These are phyloP conservation scores for Naso thynnoides DNA, from an alignment of 2,797 vertebrate genomes.

Conservation along the genomic window DNA sequence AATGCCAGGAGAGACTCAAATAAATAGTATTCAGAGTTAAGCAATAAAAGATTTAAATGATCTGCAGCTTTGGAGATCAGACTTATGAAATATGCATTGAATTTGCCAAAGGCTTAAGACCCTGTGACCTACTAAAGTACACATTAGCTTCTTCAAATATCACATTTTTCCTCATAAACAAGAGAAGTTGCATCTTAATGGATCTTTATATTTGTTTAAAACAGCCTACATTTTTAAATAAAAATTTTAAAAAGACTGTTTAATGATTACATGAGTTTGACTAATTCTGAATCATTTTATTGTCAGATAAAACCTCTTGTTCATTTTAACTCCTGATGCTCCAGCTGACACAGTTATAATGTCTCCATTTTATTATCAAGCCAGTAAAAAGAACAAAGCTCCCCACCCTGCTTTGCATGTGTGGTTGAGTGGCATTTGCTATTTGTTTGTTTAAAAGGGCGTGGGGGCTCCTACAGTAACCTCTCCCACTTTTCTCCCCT, in stretches of 20 bases:
- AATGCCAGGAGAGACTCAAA: slow-evolving; percentile 10
- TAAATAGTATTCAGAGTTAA: slow-evolving; percentile 40
- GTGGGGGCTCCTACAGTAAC: slow-evolving; percentile 53
- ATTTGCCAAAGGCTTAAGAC: slow-evolving; percentile 38
- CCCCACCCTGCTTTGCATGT: slow-evolving; percentile 39
- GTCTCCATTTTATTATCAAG: slow-evolving; percentile 57
- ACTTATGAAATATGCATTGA: slow-evolving; percentile 52
- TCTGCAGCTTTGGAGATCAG: slow-evolving; percentile 36
- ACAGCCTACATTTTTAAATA: too few relatives aligned
- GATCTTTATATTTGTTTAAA: too few relatives aligned
- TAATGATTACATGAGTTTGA: too few relatives aligned
- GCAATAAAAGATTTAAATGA: slow-evolving; percentile 54
- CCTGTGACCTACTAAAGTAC: slow-evolving; percentile 33
- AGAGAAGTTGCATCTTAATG: too few relatives aligned
- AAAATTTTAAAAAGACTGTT: too few relatives aligned
- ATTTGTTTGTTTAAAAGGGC: slow-evolving; percentile 73
- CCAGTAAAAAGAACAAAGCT: slow-evolving; percentile 67
- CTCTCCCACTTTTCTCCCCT: neutral
- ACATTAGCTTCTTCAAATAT: neutral
- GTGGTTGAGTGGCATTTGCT: slow-evolving; percentile 61
- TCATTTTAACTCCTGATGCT: slow-evolving; percentile 23
- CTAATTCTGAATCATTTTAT: neutral
- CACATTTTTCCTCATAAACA: too few relatives aligned
- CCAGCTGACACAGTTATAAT: slow-evolving; percentile 49
- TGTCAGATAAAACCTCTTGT: slow-evolving; percentile 37